These are phyloP conservation scores for Leptopilina drosophilae DNA, from an alignment of 2,888 invertebrate genomes.

Conservation along the genomic window DNA sequence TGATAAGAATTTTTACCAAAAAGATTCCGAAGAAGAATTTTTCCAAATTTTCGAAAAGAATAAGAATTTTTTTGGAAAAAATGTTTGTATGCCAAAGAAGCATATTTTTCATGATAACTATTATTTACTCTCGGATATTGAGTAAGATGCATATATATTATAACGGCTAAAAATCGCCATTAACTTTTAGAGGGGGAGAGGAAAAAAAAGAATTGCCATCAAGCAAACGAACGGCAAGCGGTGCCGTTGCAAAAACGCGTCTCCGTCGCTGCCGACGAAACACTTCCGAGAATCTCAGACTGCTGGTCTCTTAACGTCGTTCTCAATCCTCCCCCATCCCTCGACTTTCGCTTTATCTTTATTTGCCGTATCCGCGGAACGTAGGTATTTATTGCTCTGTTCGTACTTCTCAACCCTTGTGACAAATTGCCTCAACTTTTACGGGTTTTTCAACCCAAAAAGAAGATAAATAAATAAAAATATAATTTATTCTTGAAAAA, in stretches of 20 bases:
- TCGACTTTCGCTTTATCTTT: conserved; percentile 29
- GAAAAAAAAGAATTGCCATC: conserved; percentile 54
- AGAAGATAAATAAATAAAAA: not conserved
- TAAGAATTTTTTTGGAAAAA: too few relatives aligned
- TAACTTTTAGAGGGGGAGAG: conserved; percentile 45
- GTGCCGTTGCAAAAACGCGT: conserved; percentile 67
- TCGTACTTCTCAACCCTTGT: conserved; percentile 28
- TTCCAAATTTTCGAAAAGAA: conserved; percentile 38
- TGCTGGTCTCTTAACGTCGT: conserved; percentile 51
- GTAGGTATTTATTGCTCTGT: conserved; percentile 38
- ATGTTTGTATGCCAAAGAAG: too few relatives aligned
- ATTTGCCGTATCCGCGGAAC: conserved; percentile 29
- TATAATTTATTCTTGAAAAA: not conserved
- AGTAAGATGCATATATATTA: conserved; percentile 52
- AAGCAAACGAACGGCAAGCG: conserved; percentile 48
- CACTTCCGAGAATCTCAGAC: conserved; percentile 70
- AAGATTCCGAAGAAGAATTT: not conserved
- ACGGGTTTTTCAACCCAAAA: conserved; percentile 14
- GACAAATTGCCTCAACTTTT: conserved; percentile 41
- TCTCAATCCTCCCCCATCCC: conserved; percentile 12
- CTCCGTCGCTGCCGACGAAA: conserved; percentile 64
- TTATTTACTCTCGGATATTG: conserved; percentile 43
- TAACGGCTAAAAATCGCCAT: conserved; percentile 52
- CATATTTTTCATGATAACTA: too few relatives aligned
- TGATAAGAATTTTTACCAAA: conserved; percentile 40